These are phyloP conservation scores for Leucophenga maculata DNA, from an alignment of 2,888 invertebrate genomes.

Conservation along the genomic window DNA sequence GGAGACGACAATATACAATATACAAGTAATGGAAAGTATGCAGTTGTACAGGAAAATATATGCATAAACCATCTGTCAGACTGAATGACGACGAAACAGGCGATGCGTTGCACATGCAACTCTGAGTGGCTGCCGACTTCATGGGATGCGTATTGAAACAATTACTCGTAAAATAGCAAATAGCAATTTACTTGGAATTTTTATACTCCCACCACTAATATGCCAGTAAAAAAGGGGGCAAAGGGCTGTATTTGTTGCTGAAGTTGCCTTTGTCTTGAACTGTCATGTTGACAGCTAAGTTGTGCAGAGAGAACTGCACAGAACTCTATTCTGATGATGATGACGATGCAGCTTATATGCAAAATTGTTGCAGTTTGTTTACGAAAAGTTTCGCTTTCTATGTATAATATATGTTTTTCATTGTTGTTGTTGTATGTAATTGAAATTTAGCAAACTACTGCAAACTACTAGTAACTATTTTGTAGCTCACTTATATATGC, in stretches of 20 bases:
- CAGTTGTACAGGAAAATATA: conserved; percentile 18
- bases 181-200: background rate
- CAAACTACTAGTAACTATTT: conserved; percentile 30
- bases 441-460: conserved; percentile 61
- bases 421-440: conserved; percentile 48
- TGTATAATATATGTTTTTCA: background rate
- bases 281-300: conserved; percentile 19
- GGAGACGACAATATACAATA: background rate
- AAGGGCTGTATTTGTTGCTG: background rate
- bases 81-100: conserved; percentile 3
- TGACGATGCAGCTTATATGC: conserved; percentile 7
- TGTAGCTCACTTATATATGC: background rate
- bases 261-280: conserved; percentile 12
- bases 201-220: background rate
- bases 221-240: background rate
- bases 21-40: background rate
- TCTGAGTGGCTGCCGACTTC: background rate
- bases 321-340: conserved; percentile 2
- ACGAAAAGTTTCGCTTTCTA: background rate
- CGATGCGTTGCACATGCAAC: background rate
- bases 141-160: conserved; percentile 7
- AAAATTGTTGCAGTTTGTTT: too few species aligned
- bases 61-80: conserved; percentile 28
- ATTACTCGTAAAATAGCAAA: conserved; percentile 4
- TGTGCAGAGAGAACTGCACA: background rate